Percentiles rank a stretch among this genome's conserved stretches.
phyloP scores from a whole-genome alignment of 2,113 vertebrate genomes.

The Nothoprocta pentlandii region DNA sequence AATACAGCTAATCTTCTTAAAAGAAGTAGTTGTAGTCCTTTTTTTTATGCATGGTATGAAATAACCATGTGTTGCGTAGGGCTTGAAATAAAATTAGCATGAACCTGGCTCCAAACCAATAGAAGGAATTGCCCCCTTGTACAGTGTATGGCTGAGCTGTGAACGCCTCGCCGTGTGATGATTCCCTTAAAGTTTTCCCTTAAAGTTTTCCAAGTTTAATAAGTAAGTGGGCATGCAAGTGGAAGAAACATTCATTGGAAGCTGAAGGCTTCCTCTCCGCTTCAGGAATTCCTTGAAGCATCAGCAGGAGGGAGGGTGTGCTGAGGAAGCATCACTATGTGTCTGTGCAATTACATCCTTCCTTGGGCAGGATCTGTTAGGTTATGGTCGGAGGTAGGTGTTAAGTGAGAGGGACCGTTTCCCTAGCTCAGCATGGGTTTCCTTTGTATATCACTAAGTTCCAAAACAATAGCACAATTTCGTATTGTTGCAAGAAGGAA shows the following conservation, averaged over 20 bases:
- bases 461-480: not conserved
- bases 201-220: not conserved
- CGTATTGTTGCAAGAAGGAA: not conserved
- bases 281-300: slow-evolving; percentile 3
- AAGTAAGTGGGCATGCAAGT: not conserved
- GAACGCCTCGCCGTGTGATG: not conserved
- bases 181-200: not conserved
- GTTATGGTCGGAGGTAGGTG: not conserved
- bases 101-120: not conserved
- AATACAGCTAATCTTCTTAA: not conserved
- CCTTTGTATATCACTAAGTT: not conserved
- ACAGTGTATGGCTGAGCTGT: not conserved
- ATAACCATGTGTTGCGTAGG: not conserved
- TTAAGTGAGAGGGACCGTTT: not conserved
- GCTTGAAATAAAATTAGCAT: not conserved
- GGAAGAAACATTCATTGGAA: not conserved
- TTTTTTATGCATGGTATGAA: no score
- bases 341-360: not conserved
- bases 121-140: not conserved
- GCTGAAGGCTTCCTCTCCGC: not conserved
- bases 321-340: not conserved
- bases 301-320: not conserved
- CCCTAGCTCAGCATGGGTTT: not conserved
- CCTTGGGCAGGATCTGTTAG: not conserved
- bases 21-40: not conserved